Evolutionary conservation across 2,888 invertebrate species (phyloP).

Genomic region (Melanotus villosus): DNA sequence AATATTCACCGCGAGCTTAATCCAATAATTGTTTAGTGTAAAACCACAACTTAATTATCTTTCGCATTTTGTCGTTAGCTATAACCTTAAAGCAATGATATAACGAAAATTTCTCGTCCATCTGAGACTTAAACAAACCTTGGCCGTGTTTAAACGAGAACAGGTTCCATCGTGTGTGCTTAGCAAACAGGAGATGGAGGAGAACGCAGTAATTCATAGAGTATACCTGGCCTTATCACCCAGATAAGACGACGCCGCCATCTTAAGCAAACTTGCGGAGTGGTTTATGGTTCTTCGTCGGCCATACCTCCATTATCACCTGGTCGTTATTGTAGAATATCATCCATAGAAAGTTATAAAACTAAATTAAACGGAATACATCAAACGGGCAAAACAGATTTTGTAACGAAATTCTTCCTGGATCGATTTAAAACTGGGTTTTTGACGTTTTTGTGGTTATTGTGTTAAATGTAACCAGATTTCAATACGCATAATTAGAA

Average conservation of each 20-base stretch:
- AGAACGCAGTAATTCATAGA: constrained; percentile 57
- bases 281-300: constrained; percentile 50
- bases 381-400: no score
- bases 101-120: constrained; percentile 42
- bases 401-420: no score
- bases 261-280: constrained; percentile 51
- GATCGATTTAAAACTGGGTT: no score
- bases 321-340: constrained; percentile 5
- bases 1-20: no score
- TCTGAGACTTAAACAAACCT: constrained; percentile 53
- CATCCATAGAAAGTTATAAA: not conserved
- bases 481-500: constrained; percentile 24
- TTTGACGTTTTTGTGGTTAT: not conserved
- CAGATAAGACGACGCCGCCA: constrained; percentile 56
- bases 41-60: not conserved
- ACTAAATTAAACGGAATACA: not conserved
- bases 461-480: constrained; percentile 16
- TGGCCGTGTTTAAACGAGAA: constrained; percentile 58
- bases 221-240: constrained; percentile 50
- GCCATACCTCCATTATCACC: constrained; percentile 40
- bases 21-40: no score
- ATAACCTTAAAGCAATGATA: constrained; percentile 12
- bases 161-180: constrained; percentile 53
- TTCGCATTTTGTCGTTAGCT: not conserved
- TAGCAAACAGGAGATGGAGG: constrained; percentile 56